A percentile compares a stretch with the other conserved stretches of the same genome.
Evolutionary conservation across 2,113 vertebrate species (phyloP).

Genomic region (Clupea harengus): DNA sequence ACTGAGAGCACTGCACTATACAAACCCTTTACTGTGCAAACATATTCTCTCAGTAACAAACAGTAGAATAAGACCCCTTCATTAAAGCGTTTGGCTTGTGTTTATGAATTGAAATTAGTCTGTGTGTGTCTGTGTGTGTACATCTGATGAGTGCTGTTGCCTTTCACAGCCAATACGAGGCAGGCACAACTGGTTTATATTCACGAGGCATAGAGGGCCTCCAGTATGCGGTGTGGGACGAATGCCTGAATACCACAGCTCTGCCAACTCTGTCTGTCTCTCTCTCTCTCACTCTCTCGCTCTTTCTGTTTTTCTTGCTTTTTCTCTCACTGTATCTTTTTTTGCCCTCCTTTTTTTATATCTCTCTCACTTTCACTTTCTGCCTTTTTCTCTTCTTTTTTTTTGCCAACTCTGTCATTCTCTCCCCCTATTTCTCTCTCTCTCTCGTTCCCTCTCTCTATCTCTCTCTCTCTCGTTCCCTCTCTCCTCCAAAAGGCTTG

Average conservation of each 20-base stretch:
- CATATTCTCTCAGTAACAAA: not conserved
- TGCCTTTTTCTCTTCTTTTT: not conserved
- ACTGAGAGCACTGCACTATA: not conserved
- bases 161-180: not conserved
- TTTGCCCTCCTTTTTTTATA: not conserved
- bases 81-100: not conserved
- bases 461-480: not conserved
- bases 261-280: constrained; percentile 37
- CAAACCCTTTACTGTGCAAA: not conserved
- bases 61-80: not conserved
- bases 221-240: not conserved
- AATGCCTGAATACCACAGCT: constrained; percentile 57
- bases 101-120: not conserved
- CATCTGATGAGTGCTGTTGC: not conserved
- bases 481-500: not conserved
- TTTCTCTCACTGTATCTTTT: not conserved
- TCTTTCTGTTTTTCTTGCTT: not conserved
- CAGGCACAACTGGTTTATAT: not conserved
- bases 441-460: not conserved
- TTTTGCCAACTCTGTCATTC: not conserved
- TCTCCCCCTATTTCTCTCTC: not conserved
- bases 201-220: not conserved
- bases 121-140: not conserved
- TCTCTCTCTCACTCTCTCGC: not conserved
- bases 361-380: not conserved